A percentile compares a stretch with the other conserved stretches of the same genome.
Conservation (phyloP, 2,797 vertebrate species). For the Adelosebastes latens region DNA sequence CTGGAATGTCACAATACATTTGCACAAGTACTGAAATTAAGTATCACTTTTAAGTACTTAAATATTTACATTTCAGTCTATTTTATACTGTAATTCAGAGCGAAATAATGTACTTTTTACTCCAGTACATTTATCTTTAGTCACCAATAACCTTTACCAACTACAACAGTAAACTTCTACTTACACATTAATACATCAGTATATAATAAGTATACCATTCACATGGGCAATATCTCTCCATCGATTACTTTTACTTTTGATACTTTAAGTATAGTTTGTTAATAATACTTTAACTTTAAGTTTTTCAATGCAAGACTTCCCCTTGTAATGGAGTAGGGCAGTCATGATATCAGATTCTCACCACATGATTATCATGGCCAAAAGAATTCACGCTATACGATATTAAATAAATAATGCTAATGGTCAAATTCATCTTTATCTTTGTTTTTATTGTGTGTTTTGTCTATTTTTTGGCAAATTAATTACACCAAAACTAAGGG, state of each 20-base stretch:
- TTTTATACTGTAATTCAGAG: background rate
- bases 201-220: background rate
- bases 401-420: too few relatives aligned
- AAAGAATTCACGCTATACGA: too few relatives aligned
- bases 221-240: background rate
- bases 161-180: background rate
- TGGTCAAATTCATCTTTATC: too few relatives aligned
- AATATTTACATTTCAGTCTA: background rate
- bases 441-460: too few relatives aligned
- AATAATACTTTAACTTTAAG: background rate
- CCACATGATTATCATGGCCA: too few relatives aligned
- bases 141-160: background rate
- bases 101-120: background rate
- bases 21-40: background rate
- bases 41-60: background rate
- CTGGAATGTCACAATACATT: background rate
- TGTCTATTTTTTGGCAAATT: too few relatives aligned
- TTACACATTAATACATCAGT: background rate
- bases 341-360: too few relatives aligned
- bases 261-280: background rate
- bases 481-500: too few relatives aligned
- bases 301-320: background rate
- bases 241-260: background rate
- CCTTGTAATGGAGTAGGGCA: background rate
- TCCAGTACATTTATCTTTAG: background rate